These are phyloP conservation scores for Rhamnusium bicolor DNA, from an alignment of 2,888 invertebrate species.

Conservation along the genomic window DNA sequence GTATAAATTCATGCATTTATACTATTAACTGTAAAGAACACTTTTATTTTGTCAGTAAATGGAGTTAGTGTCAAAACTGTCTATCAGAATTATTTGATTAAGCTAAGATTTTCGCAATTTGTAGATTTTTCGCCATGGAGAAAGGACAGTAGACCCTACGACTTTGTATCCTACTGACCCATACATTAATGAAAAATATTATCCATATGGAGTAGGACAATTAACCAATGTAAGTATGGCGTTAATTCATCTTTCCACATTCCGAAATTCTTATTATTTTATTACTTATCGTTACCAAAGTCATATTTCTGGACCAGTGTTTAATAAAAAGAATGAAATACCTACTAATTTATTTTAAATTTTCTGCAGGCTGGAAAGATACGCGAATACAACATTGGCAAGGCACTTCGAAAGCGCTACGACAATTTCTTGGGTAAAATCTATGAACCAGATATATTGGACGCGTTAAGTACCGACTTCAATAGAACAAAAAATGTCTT, in stretches of 20 bases:
- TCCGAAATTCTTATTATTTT: too few relatives aligned
- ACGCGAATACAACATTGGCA: conserved; percentile 74
- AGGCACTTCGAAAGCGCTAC: conserved; percentile 77
- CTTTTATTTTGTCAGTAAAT: too few relatives aligned
- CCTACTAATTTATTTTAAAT: not conserved
- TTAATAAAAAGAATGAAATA: too few relatives aligned
- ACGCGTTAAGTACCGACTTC: conserved; percentile 79
- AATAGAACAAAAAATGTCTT: conserved; percentile 83
- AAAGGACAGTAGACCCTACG: conserved; percentile 23
- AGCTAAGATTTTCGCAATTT: too few relatives aligned
- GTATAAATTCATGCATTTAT: too few relatives aligned
- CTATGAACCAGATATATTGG: conserved; percentile 74
- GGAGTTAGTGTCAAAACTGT: too few relatives aligned
- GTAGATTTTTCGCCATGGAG: conserved; percentile 32
- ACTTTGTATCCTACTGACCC: conserved; percentile 24
- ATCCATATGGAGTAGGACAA: conserved; percentile 54
- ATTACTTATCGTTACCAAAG: too few relatives aligned
- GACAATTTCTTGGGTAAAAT: conserved; percentile 74
- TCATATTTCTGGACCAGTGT: too few relatives aligned
- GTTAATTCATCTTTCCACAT: too few relatives aligned
- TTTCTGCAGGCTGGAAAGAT: conserved; percentile 55
- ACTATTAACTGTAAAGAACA: too few relatives aligned
- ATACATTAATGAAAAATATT: conserved; percentile 40
- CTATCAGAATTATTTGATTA: too few relatives aligned
- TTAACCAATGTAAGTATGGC: conserved; percentile 56